Base-by-base conservation (phyloP, 2,888 invertebrate genomes). In the Plebejus argus region DNA sequence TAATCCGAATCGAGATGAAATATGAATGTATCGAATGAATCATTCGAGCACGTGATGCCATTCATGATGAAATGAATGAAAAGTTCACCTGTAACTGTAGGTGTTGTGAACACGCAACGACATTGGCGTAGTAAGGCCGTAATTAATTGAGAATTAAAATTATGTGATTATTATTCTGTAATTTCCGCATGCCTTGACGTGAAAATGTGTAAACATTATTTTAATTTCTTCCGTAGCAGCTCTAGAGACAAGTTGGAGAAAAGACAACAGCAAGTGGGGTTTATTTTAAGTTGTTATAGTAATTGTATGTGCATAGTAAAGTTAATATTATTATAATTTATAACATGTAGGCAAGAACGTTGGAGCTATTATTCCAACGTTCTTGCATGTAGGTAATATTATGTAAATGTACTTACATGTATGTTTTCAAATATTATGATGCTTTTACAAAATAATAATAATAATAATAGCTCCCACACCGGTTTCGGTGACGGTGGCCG, bases 51-150 rank as follows among this genome's bases (percentile, higher is more conserved):
- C 74, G 74, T 74, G 53, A 53, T 53, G 28, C 23, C 53, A 74
- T 74, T 74, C 74, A 74, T 74, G 74, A 74, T 18, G 20, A 71
- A 71, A 71, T 74, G 53, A 74, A 74, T 74, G 74, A 74, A 49
- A 74, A 53, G 74, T 74, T 49, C 49, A 49, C 3, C 18, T 8
- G 72, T 72, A 72, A 45, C 18, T 8, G 72, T 72, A 72, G 72
- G 72, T 45, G 72, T 72, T 39, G 7, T 23, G 45, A 39, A 10
- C 45, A 72, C 72, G 72, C 71, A 71, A 71, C 20, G 72, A 72
- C 39, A 72, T 72, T 39, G 72, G 12, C 45, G 72, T 45, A 39
- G 72, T 72, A 72, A 72, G 45, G 72, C 45, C 66, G 66, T 15
- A 4, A 28, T 66, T 28, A 5, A 66, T 66, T 66, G 28, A 66